Percentiles rank a stretch among this genome's conserved stretches.
These are phyloP conservation scores for Watersipora subatra DNA, from an alignment of 1,140 invertebrate genomes.

Conservation along the genomic window DNA sequence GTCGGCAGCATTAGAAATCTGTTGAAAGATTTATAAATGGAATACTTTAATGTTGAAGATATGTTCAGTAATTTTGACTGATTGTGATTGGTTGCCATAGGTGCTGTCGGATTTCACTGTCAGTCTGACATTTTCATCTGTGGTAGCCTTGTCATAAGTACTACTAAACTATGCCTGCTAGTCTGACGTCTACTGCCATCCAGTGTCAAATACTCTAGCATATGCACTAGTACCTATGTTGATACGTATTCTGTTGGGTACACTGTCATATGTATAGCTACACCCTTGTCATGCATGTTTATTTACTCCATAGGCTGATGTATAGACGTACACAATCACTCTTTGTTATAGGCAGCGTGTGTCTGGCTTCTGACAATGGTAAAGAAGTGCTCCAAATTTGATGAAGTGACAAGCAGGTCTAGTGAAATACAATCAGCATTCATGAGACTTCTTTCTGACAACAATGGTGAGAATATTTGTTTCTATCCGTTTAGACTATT, in stretches of 20 bases:
- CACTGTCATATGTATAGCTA: background rate
- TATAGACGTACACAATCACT: background rate
- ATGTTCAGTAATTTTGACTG: too few relatives aligned
- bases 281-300: background rate
- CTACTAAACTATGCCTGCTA: background rate
- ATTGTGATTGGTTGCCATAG: too few relatives aligned
- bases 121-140: too few relatives aligned
- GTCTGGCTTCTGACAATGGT: constrained; percentile 72
- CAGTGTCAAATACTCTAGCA: background rate
- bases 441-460: constrained; percentile 73
- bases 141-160: background rate
- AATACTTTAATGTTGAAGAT: too few relatives aligned
- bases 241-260: background rate
- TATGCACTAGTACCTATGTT: background rate
- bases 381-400: constrained; percentile 59
- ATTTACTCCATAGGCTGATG: background rate
- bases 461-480: constrained; percentile 54
- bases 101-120: too few relatives aligned
- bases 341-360: constrained; percentile 51
- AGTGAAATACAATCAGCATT: constrained; percentile 64
- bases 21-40: too few relatives aligned
- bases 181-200: background rate
- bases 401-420: constrained; percentile 53
- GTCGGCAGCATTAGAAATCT: too few relatives aligned
- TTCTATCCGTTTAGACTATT: background rate